These are phyloP conservation scores for Pammene aurita DNA, from an alignment of 2,888 invertebrate genomes.

Conservation along the genomic window DNA sequence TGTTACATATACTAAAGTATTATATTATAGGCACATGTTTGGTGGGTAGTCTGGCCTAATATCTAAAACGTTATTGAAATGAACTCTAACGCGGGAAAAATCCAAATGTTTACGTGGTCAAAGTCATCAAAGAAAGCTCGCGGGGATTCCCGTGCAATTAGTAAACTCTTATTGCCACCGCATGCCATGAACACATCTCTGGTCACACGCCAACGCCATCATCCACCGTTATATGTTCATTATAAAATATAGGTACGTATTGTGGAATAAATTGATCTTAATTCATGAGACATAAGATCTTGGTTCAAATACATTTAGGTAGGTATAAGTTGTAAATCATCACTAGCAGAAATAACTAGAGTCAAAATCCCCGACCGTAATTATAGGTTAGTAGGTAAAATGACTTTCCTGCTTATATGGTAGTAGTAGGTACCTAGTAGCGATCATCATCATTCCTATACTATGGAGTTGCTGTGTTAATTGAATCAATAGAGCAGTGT, in stretches of 20 bases:
- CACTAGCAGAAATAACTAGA: background rate
- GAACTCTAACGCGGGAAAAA: slow-evolving; percentile 16
- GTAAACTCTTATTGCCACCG: background rate
- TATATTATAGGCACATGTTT: too few species aligned
- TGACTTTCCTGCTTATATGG: too few species aligned
- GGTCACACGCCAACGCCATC: background rate
- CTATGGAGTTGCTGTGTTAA: too few species aligned
- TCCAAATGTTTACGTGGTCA: slow-evolving; percentile 7
- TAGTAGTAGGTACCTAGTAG: too few species aligned
- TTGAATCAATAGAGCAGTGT: too few species aligned
- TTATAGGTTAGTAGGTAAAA: background rate
- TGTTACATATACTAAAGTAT: too few species aligned
- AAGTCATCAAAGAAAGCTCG: slow-evolving; percentile 25
- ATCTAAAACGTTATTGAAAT: slow-evolving; percentile 3
- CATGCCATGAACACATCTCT: slow-evolving; percentile 2
- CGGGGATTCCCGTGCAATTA: slow-evolving; percentile 14
- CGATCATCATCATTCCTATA: too few species aligned
- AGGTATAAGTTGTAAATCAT: too few species aligned
- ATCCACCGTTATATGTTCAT: background rate
- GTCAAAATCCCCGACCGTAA: slow-evolving; percentile 4
- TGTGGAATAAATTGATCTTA: too few species aligned
- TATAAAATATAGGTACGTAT: too few species aligned
- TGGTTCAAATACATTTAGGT: background rate
- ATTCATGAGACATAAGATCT: too few species aligned
- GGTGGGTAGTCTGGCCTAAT: background rate